These are phyloP conservation scores for Catharus ustulatus DNA, from an alignment of 2,797 vertebrate species.

Conservation along the genomic window DNA sequence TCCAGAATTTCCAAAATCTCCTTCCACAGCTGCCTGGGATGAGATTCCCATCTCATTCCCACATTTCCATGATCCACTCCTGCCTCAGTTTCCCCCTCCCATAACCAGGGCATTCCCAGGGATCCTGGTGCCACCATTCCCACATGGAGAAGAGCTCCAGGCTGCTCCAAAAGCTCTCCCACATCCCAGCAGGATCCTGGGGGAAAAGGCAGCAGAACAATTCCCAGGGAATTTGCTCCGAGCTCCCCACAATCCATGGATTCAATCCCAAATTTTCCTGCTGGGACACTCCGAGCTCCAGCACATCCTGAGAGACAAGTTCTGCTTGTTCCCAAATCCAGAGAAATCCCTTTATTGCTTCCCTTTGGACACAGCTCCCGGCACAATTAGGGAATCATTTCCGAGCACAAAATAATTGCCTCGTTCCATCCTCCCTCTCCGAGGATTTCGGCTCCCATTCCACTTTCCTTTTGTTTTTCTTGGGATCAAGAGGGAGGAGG, in stretches of 20 bases:
- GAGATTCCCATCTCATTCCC: not conserved
- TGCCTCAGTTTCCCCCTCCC: not conserved
- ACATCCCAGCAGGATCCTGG: rapidly evolving
- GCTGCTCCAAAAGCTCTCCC: not conserved
- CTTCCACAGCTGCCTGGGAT: not conserved
- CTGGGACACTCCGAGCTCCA: rapidly evolving
- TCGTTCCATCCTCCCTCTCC: not conserved
- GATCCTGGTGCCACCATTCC: not conserved
- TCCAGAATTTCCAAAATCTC: rapidly evolving
- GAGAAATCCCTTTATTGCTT: not conserved
- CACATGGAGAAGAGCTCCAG: not conserved
- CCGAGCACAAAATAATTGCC: not conserved
- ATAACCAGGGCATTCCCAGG: rapidly evolving
- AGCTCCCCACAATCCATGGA: not conserved
- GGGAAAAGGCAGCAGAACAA: rapidly evolving
- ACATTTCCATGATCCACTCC: rapidly evolving
- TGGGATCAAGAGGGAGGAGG: not conserved
- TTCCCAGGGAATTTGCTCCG: rapidly evolving
- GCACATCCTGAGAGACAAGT: not conserved
- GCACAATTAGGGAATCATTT: not conserved
- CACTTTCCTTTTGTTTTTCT: rapidly evolving
- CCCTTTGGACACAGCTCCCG: not conserved
- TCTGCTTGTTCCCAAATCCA: not conserved
- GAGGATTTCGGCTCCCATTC: not conserved
- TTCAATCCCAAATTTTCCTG: not conserved